Conservation (phyloP, 2,888 invertebrate genomes). For the Ennomos quercinarius region DNA sequence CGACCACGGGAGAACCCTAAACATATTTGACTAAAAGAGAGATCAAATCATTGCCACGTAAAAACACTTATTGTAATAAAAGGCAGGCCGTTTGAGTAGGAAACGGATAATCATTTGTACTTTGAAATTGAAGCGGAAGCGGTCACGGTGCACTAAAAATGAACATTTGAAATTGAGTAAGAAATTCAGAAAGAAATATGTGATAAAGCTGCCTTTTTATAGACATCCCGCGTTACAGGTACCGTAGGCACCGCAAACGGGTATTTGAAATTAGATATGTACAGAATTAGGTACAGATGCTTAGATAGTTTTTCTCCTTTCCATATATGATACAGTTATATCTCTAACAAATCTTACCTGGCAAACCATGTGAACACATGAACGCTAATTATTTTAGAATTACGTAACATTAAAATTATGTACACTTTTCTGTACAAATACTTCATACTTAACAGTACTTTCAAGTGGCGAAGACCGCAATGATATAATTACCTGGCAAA, state of each 20-base stretch:
- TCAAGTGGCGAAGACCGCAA: constrained; percentile 69
- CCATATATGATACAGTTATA: constrained; percentile 53
- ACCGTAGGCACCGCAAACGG: constrained; percentile 9
- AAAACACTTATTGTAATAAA: constrained; percentile 69
- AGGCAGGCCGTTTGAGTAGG: constrained; percentile 61
- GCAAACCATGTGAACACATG: constrained; percentile 66
- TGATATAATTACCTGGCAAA: constrained; percentile 60
- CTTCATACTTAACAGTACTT: constrained; percentile 46
- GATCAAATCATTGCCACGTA: constrained; percentile 89
- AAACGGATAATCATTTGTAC: constrained; percentile 71
- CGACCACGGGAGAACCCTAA: constrained; percentile 74
- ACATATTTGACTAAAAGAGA: constrained; percentile 90
- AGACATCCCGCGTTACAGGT: constrained; percentile 10
- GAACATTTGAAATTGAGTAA: constrained; percentile 9
- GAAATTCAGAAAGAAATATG: constrained; percentile 2
- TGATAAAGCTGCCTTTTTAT: constrained; percentile 23
- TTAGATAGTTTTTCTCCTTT: constrained; percentile 40
- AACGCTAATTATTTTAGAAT: constrained; percentile 55
- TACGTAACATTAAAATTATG: constrained; percentile 54
- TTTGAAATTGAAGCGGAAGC: constrained; percentile 66
- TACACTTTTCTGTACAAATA: constrained; percentile 51
- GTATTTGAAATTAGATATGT: constrained; percentile 45
- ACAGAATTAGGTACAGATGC: constrained; percentile 52
- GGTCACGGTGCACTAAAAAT: constrained; percentile 31
- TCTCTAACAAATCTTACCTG: constrained; percentile 52